Evolutionary conservation across 2,113 vertebrate genomes (phyloP).

Genomic region (Pluvianellus socialis): DNA sequence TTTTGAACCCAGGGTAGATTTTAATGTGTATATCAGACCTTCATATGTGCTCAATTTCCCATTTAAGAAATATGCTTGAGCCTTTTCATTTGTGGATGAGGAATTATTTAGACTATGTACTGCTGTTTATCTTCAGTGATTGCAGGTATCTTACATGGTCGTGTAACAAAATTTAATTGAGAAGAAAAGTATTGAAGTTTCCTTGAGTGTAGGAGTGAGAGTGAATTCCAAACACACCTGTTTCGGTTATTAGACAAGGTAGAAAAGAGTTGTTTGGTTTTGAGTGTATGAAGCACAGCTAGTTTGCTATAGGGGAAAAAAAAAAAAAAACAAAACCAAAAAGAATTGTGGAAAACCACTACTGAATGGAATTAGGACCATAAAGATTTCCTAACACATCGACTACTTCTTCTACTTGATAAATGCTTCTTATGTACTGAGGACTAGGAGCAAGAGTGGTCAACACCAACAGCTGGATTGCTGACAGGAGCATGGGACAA

Average conservation of each 20-base stretch:
- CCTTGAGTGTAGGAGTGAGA: neutral
- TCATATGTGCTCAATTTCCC: neutral
- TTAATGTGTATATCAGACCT: neutral
- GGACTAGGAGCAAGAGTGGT: neutral
- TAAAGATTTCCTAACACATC: neutral
- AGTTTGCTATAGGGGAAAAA: neutral
- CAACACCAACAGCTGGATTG: neutral
- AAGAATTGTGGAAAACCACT: neutral
- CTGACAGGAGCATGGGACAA: neutral
- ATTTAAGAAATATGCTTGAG: neutral
- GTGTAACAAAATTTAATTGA: neutral
- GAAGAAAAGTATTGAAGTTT: neutral
- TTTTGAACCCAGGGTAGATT: neutral
- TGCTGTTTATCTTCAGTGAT: neutral
- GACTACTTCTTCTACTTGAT: neutral
- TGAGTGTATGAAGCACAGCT: neutral
- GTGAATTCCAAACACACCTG: neutral
- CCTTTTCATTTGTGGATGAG: neutral
- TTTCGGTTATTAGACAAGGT: neutral
- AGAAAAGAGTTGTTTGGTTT: neutral
- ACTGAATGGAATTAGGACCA: neutral
- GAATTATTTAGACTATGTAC: neutral
- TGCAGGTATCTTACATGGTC: neutral
- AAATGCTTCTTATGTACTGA: neutral
- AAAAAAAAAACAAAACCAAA: neutral